These are phyloP conservation scores for Palythoa grandiflora DNA, from an alignment of 92 coral and sea anemone species.

Conservation along the genomic window DNA sequence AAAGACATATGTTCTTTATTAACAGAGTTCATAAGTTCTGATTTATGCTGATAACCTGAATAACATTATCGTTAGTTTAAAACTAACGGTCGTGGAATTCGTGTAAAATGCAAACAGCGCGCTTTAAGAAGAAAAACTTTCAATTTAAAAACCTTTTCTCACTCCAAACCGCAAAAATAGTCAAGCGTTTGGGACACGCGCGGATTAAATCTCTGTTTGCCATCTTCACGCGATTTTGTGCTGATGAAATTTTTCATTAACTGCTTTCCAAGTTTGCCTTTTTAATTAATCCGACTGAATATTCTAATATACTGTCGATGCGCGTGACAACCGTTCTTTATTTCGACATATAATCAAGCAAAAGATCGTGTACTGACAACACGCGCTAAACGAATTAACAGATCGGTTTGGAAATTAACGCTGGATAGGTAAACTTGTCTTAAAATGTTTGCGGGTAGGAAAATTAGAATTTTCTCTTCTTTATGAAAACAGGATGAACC, in stretches of 20 bases:
- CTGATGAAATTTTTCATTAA: slow-evolving; percentile 54
- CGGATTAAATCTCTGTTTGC: slow-evolving; percentile 28
- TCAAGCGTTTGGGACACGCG: slow-evolving; percentile 21
- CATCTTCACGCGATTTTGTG: slow-evolving; percentile 42
- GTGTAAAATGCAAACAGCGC: not conserved
- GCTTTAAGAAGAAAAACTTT: not conserved
- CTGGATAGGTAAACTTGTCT: slow-evolving; percentile 34
- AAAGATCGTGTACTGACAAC: slow-evolving; percentile 40
- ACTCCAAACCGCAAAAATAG: not conserved
- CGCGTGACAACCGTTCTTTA: slow-evolving; percentile 11
- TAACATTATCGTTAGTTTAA: not conserved
- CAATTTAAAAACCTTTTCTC: not conserved
- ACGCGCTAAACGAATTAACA: slow-evolving; percentile 46
- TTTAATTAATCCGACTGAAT: slow-evolving; percentile 44
- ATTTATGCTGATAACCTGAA: slow-evolving; percentile 29
- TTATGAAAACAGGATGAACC: slow-evolving; percentile 51
- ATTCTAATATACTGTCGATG: slow-evolving; percentile 29
- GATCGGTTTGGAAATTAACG: slow-evolving; percentile 38
- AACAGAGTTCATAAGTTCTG: slow-evolving; percentile 15
- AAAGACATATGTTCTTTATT: slow-evolving; percentile 12
- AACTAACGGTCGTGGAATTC: not conserved
- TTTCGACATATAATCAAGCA: slow-evolving; percentile 48
- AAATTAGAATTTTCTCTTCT: slow-evolving; percentile 46
- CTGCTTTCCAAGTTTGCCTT: slow-evolving; percentile 47
- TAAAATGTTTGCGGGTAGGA: slow-evolving; percentile 32